Conservation (phyloP, 2,113 vertebrate genomes). For the Rutilus rutilus region DNA sequence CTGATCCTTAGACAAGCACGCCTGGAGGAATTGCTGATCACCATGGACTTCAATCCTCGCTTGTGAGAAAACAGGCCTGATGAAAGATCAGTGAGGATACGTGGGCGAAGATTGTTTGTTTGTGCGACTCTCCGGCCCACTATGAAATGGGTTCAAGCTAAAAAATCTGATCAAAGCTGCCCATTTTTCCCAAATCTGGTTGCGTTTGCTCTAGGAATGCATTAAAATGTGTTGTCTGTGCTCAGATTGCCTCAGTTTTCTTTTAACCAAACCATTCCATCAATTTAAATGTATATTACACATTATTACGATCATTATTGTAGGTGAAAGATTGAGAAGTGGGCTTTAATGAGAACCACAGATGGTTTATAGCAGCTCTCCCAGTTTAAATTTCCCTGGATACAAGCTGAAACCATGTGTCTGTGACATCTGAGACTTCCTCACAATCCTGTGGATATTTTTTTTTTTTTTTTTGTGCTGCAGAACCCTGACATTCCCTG, state of each 20-base stretch:
- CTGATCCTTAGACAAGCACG: constrained; percentile 46
- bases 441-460: constrained; percentile 30
- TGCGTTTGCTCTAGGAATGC: not conserved
- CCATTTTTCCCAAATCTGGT: not conserved
- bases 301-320: constrained; percentile 5
- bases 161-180: not conserved
- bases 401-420: constrained; percentile 35
- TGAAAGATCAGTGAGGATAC: constrained; percentile 29
- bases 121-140: not conserved
- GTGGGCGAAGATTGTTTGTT: constrained; percentile 24
- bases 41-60: constrained; percentile 46
- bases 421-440: constrained; percentile 27
- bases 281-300: not conserved
- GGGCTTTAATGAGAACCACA: constrained; percentile 15
- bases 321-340: not conserved
- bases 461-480: not conserved
- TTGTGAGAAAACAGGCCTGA: constrained; percentile 19
- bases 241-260: not conserved
- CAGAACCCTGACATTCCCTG: constrained; percentile 31
- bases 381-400: constrained; percentile 11
- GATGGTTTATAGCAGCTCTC: not conserved
- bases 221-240: not conserved
- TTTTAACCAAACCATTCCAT: not conserved
- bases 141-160: not conserved
- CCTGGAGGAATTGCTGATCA: constrained; percentile 51